A percentile compares a stretch with the other conserved stretches of the same genome.
These are phyloP conservation scores for Platanista minor DNA, from an alignment of 2,113 vertebrate species.

Conservation along the genomic window DNA sequence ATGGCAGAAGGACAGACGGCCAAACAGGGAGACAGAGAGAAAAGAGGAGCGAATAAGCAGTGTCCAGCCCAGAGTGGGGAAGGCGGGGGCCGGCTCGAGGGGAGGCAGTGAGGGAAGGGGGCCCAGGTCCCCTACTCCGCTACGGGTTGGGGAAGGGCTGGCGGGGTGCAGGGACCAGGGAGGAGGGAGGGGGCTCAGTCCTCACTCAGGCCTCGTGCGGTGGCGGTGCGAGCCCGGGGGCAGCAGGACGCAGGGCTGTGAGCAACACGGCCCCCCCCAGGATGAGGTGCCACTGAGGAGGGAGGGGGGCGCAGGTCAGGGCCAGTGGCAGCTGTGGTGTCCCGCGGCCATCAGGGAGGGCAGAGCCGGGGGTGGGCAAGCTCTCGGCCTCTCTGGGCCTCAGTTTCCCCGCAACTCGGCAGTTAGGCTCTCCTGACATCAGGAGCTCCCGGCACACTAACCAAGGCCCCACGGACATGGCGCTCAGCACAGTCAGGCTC, in stretches of 20 bases:
- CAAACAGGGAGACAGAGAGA: background rate
- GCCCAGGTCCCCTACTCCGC: constrained; percentile 50
- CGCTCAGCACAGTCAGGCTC: background rate
- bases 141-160: constrained; percentile 16
- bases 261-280: constrained; percentile 94
- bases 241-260: constrained; percentile 82
- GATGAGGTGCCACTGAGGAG: constrained; percentile 94
- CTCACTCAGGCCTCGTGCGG: constrained; percentile 89
- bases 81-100: background rate
- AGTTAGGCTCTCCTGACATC: background rate
- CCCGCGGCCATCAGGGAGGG: background rate
- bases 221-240: constrained; percentile 68
- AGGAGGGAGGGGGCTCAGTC: constrained; percentile 82
- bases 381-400: background rate
- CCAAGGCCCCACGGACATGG: fast-evolving
- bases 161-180: background rate
- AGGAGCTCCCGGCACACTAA: background rate
- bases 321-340: background rate
- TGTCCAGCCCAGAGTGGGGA: background rate
- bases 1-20: background rate
- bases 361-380: too few relatives aligned
- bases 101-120: background rate
- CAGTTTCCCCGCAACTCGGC: background rate
- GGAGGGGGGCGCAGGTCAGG: constrained; percentile 64
- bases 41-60: background rate